A percentile compares a stretch with the other conserved stretches of the same genome.
Conservation (phyloP, 2,888 invertebrate species). For the Cheilosia scutellata region DNA sequence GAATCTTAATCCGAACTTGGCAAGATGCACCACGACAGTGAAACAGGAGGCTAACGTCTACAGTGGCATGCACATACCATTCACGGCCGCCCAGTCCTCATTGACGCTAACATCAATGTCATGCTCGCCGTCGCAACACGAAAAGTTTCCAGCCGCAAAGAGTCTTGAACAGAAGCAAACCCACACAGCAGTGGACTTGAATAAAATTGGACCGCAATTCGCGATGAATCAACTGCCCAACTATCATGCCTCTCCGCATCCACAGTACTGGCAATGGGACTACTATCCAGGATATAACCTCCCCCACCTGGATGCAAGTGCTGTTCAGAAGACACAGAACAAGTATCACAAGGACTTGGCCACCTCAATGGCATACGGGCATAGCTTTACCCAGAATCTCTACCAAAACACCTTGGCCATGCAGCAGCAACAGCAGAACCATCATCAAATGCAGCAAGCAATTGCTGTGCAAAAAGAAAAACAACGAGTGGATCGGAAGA, state of each 20-base stretch:
- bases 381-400: slow-evolving; percentile 83
- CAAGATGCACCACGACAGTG: slow-evolving; percentile 53
- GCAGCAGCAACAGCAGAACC: slow-evolving; percentile 82
- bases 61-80: slow-evolving; percentile 61
- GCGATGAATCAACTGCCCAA: slow-evolving; percentile 88
- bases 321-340: slow-evolving; percentile 87
- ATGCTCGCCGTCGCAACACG: slow-evolving; percentile 66
- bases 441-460: slow-evolving; percentile 81
- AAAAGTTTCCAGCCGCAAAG: slow-evolving; percentile 66
- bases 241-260: slow-evolving; percentile 86
- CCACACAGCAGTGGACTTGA: slow-evolving; percentile 84
- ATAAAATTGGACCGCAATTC: slow-evolving; percentile 87
- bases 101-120: slow-evolving; percentile 55
- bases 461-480: slow-evolving; percentile 80
- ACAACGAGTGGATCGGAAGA: slow-evolving; percentile 80
- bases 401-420: slow-evolving; percentile 83
- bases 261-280: slow-evolving; percentile 88
- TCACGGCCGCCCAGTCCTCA: slow-evolving; percentile 45
- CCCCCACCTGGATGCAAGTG: slow-evolving; percentile 85
- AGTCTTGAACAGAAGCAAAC: slow-evolving; percentile 76
- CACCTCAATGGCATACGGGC: slow-evolving; percentile 83
- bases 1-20: slow-evolving; percentile 39
- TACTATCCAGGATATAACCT: slow-evolving; percentile 86
- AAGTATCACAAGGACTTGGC: slow-evolving; percentile 85
- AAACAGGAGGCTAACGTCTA: slow-evolving; percentile 63